Conservation (phyloP, 92 coral and sea anemone genomes). For the Palythoa grandis region DNA sequence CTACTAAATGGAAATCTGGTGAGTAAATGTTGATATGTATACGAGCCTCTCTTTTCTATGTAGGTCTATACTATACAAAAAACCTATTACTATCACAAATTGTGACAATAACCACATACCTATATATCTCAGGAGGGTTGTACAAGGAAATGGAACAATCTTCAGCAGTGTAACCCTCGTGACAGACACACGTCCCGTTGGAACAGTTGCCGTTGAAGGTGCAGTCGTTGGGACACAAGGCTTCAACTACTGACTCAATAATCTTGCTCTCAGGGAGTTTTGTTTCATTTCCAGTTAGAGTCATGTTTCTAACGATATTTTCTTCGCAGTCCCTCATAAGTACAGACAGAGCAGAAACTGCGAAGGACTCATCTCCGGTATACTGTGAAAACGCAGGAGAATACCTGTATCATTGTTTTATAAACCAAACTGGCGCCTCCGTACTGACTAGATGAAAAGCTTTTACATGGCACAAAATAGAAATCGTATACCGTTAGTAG, state of each 20-base stretch:
- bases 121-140: constrained; percentile 43
- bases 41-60: no score
- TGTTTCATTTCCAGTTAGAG: constrained; percentile 27
- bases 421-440: no score
- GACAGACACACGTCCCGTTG: constrained; percentile 62
- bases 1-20: no score
- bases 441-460: no score
- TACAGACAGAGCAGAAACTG: constrained; percentile 37
- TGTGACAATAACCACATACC: constrained; percentile 11
- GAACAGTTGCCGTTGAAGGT: constrained; percentile 61
- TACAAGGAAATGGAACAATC: constrained; percentile 70
- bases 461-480: no score
- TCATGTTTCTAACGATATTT: constrained; percentile 22
- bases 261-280: background rate
- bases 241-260: constrained; percentile 27
- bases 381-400: constrained; percentile 9
- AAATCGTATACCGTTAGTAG: no score
- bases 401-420: no score
- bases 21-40: no score
- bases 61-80: no score
- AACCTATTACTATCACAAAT: no score
- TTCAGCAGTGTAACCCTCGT: constrained; percentile 57
- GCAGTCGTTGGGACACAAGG: constrained; percentile 69
- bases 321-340: constrained; percentile 51
- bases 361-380: constrained; percentile 51